These are phyloP conservation scores for Geopemphigus sp. DNA, from an alignment of 1,140 invertebrate genomes.

Conservation along the genomic window DNA sequence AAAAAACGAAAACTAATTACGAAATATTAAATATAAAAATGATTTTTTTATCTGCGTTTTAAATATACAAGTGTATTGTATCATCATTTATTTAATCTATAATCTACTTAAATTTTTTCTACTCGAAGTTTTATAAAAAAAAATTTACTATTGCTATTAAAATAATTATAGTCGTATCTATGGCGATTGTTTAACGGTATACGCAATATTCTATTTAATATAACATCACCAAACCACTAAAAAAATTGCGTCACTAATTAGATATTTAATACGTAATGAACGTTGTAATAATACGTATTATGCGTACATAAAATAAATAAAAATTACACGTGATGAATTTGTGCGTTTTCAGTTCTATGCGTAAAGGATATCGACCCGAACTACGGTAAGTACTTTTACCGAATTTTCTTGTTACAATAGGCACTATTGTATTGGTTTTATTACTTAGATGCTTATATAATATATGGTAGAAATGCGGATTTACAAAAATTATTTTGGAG, in stretches of 20 bases:
- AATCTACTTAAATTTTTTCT: no score
- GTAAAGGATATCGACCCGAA: conserved; percentile 2
- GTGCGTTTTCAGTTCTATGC: conserved; percentile 15
- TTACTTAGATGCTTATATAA: no score
- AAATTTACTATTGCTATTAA: not conserved
- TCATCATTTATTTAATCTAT: no score
- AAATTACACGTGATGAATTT: not conserved
- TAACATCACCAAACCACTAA: not conserved
- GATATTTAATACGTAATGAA: not conserved
- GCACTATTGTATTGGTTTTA: no score
- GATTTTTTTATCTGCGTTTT: no score
- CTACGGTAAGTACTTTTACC: not conserved
- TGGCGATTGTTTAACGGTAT: not conserved
- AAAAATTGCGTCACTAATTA: not conserved
- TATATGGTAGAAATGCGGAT: no score
- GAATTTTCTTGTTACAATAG: not conserved
- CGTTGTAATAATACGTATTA: no score
- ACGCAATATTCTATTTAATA: not conserved
- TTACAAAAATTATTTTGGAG: no score
- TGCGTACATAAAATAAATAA: not conserved
- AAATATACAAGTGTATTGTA: no score
- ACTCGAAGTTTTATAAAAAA: no score
- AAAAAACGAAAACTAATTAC: no score
- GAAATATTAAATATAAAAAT: no score
- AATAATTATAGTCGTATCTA: not conserved